Conservation (phyloP, 2,797 vertebrate genomes). For the Brachymystax lenok region DNA sequence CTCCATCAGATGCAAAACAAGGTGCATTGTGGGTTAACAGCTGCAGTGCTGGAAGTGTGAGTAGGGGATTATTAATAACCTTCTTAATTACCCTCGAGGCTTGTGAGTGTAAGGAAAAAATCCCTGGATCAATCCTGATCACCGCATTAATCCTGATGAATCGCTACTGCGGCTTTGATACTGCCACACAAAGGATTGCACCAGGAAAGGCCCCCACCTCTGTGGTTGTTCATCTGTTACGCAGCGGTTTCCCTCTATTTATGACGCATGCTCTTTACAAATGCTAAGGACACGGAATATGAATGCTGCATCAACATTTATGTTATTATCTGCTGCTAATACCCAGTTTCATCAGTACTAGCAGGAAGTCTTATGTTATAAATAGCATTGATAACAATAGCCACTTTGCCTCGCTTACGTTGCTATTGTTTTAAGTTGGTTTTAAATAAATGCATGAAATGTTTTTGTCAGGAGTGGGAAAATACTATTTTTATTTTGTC, state of each 20-base stretch:
- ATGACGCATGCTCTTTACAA: constrained; percentile 46
- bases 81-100: constrained; percentile 27
- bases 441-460: constrained; percentile 25
- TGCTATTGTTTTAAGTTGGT: constrained; percentile 33
- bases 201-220: constrained; percentile 26
- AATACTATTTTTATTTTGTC: constrained; percentile 39
- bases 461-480: constrained; percentile 8
- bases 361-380: constrained; percentile 47
- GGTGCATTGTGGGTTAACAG: constrained; percentile 21
- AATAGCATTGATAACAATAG: constrained; percentile 59
- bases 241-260: constrained; percentile 48
- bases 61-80: constrained; percentile 44
- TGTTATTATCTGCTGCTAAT: constrained; percentile 50
- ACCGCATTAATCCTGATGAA: constrained; percentile 64
- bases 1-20: constrained; percentile 19
- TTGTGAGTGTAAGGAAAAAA: constrained; percentile 42
- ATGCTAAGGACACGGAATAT: constrained; percentile 47
- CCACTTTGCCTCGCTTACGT: neutral
- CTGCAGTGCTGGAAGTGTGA: constrained; percentile 19
- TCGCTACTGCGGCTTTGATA: constrained; percentile 39
- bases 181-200: constrained; percentile 41
- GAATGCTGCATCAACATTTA: constrained; percentile 40
- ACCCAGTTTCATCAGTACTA: constrained; percentile 45
- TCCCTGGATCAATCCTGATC: constrained; percentile 58
- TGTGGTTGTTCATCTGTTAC: constrained; percentile 17